Evolutionary conservation across 1,140 invertebrate species (phyloP).

Genomic region (Calliopsis andreniformis): DNA sequence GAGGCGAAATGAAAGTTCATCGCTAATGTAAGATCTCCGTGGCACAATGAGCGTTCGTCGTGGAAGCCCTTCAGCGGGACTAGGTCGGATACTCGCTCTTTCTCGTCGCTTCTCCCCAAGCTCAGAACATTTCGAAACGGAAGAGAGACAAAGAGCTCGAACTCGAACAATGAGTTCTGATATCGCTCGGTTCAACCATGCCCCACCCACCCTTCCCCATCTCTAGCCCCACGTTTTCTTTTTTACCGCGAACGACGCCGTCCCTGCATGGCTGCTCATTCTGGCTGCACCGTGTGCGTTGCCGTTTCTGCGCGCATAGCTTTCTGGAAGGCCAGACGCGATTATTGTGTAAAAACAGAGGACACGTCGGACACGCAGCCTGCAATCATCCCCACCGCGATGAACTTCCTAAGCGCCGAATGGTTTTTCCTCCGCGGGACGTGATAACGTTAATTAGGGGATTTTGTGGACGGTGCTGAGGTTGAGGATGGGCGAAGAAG

Average conservation of each 20-base stretch:
- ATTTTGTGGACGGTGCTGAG: too few relatives aligned
- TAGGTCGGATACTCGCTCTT: conserved; percentile 19
- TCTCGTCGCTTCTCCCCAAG: conserved; percentile 9
- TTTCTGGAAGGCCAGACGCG: neutral
- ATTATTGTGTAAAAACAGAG: conserved; percentile 17
- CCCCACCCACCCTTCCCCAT: too few relatives aligned
- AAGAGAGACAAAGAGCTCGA: conserved; percentile 59
- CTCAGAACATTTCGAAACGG: conserved; percentile 57
- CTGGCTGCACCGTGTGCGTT: neutral
- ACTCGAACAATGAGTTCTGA: conserved; percentile 62
- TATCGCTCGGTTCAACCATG: conserved; percentile 49
- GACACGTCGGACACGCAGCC: neutral
- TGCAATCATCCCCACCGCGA: too few relatives aligned
- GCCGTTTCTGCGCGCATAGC: neutral
- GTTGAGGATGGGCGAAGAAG: too few relatives aligned
- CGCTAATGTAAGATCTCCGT: neutral
- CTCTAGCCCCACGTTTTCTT: conserved; percentile 15
- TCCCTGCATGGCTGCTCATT: neutral
- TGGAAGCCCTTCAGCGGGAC: conserved; percentile 1
- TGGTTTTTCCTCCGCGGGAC: too few relatives aligned
- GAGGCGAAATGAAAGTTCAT: conserved; percentile 13
- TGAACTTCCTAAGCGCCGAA: too few relatives aligned
- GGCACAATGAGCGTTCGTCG: conserved; percentile 16
- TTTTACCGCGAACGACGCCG: neutral
- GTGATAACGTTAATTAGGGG: too few relatives aligned